Base-by-base conservation (phyloP, 2,797 vertebrate genomes). In the Sebastes goodei region DNA sequence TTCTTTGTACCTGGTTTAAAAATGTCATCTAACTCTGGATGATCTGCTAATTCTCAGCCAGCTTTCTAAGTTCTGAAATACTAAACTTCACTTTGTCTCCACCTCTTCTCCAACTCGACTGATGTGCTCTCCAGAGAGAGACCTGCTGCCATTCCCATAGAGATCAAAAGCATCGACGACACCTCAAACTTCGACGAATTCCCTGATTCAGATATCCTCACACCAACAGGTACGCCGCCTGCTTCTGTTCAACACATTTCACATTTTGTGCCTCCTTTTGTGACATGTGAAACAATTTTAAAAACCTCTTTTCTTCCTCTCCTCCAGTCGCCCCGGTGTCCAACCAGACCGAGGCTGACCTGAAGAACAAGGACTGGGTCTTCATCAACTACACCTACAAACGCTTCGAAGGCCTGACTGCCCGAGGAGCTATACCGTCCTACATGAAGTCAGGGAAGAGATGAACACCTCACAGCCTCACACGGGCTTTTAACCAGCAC, bases 351-450 rank as follows among this genome's bases (percentile, higher is more conserved):
- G 98, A 99, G 91, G 95, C 94, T 0, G 98, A 99, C 91, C 97
- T 98, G 93, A 99, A 99, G 95, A 99, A 98, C 95, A 99, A 99
- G 82, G 98, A 99, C 95, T 99, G 98, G 98, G 98, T 99, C 90
- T 99, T 99, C 93, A 96, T 99, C 92, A 99, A 99, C 91, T 99
- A 99, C 93, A 99, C 98, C 4, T 99, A 99, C 94, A 99, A 99
- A 55, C 97, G 98, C 80, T 99, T 99, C 0, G 98, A 99, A 84
- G 98, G 98, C 23, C 95, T 99, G 84, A 99, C 98, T 0, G 97
- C 98, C 5, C 96, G 98, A 72, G 98, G 98, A 27, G 97, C 98
- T 1, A 99, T 99, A 27, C 98, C 98, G 4, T 98, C 98, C 86
- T 99, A 99, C 69, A 99, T 99, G 97, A 99, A 99, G 91, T 96